These are phyloP conservation scores for Erebia palarica DNA, from an alignment of 2,888 invertebrate species.

Conservation along the genomic window DNA sequence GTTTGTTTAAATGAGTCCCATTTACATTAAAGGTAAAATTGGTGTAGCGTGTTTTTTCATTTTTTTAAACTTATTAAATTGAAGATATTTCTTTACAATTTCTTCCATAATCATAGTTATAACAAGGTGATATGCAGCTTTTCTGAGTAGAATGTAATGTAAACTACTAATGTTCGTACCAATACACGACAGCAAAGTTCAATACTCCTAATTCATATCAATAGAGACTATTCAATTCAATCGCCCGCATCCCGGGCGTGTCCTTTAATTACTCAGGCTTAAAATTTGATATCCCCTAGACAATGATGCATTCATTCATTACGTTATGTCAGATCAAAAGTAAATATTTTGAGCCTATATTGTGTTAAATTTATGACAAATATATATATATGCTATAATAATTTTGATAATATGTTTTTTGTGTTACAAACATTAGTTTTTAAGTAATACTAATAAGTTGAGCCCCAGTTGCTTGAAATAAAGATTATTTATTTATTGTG, in stretches of 20 bases:
- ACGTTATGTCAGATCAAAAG: constrained; percentile 1
- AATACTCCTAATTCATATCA: constrained; percentile 50
- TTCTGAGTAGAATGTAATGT: constrained; percentile 13
- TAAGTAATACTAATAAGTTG: no score
- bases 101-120: background rate
- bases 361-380: no score
- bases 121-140: constrained; percentile 15
- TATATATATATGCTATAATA: no score
- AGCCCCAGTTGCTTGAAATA: no score
- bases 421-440: no score
- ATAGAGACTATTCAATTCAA: constrained; percentile 59
- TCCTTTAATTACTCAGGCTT: constrained; percentile 56
- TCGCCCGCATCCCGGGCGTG: constrained; percentile 59
- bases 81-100: background rate
- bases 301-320: constrained; percentile 11
- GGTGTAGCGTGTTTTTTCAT: no score
- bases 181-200: constrained; percentile 48
- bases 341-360: no score
- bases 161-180: constrained; percentile 8
- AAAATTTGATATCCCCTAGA: constrained; percentile 34
- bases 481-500: no score
- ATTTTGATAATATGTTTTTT: no score
- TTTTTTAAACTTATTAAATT: no score
- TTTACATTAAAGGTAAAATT: no score
- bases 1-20: no score